A percentile compares a stretch with the other conserved stretches of the same genome.
Evolutionary conservation across 2,888 invertebrate species (phyloP).

Genomic region (Trypoxylon attenuatum): DNA sequence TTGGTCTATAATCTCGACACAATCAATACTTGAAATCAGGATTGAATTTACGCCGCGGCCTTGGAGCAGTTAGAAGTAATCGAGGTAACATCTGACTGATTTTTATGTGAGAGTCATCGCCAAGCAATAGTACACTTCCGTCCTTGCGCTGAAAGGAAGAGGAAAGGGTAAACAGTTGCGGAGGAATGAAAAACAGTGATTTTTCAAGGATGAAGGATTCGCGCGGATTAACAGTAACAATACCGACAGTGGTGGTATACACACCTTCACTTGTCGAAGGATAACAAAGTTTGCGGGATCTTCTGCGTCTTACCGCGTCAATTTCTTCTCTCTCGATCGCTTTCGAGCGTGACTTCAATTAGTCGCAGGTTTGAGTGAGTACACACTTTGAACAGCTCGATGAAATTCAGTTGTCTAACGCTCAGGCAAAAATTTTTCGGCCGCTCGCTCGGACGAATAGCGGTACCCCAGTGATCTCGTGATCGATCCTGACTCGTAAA

Average conservation of each 20-base stretch:
- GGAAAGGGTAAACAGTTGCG: not conserved
- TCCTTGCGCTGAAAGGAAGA: constrained; percentile 19
- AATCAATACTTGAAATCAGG: constrained; percentile 27
- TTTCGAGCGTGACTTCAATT: too few relatives aligned
- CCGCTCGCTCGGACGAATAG: not conserved
- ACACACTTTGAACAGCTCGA: too few relatives aligned
- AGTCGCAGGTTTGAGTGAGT: too few relatives aligned
- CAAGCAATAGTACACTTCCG: constrained; percentile 18
- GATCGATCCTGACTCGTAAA: not conserved
- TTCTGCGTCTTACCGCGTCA: too few relatives aligned
- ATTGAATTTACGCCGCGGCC: constrained; percentile 29
- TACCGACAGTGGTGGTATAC: not conserved
- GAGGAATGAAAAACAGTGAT: constrained; percentile 9
- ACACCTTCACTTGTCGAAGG: not conserved
- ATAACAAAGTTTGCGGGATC: not conserved
- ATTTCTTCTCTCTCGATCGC: too few relatives aligned
- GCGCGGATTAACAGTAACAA: not conserved
- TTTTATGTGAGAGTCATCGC: constrained; percentile 20
- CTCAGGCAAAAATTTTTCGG: too few relatives aligned
- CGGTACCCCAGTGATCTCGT: constrained; percentile 1
- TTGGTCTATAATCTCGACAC: too few relatives aligned
- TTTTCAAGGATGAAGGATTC: not conserved
- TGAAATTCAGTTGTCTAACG: too few relatives aligned
- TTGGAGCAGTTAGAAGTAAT: constrained; percentile 33
- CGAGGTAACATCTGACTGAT: constrained; percentile 30